Conservation (phyloP, 2,797 vertebrate genomes). For the Lepus oiostolus region DNA sequence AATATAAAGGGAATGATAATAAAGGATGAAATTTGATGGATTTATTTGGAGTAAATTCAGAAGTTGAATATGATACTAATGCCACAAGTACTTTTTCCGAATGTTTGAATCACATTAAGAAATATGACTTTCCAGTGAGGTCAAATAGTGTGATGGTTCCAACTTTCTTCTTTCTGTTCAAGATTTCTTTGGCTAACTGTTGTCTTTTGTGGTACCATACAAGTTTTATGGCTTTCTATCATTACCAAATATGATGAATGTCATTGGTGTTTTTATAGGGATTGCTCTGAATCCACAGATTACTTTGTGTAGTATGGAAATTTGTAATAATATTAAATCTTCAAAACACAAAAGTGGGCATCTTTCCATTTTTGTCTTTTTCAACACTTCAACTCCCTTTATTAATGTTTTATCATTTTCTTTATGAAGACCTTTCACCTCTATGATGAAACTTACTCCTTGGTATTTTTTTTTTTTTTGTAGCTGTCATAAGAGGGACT, state of each 20-base stretch:
- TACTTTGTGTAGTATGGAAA: background rate
- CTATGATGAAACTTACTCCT: background rate
- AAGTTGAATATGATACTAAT: constrained; percentile 62
- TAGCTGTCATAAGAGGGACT: background rate
- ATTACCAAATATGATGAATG: background rate
- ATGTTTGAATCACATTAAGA: constrained; percentile 49
- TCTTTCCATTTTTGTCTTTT: background rate
- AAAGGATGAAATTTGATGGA: constrained; percentile 55
- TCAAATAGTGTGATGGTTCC: background rate
- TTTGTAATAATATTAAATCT: background rate
- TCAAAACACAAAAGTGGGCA: background rate
- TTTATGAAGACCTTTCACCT: background rate
- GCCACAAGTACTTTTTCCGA: background rate
- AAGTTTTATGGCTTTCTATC: background rate
- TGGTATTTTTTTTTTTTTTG: no score
- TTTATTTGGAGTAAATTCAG: constrained; percentile 65
- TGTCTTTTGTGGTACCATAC: background rate
- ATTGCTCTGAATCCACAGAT: background rate
- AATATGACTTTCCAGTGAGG: constrained; percentile 2
- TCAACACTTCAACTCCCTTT: background rate
- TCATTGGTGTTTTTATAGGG: background rate
- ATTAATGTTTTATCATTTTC: background rate
- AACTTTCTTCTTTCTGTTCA: background rate
- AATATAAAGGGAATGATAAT: background rate
- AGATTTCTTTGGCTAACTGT: background rate